Base-by-base conservation (phyloP, 2,888 invertebrate species). In the Mythimna lalbum region DNA sequence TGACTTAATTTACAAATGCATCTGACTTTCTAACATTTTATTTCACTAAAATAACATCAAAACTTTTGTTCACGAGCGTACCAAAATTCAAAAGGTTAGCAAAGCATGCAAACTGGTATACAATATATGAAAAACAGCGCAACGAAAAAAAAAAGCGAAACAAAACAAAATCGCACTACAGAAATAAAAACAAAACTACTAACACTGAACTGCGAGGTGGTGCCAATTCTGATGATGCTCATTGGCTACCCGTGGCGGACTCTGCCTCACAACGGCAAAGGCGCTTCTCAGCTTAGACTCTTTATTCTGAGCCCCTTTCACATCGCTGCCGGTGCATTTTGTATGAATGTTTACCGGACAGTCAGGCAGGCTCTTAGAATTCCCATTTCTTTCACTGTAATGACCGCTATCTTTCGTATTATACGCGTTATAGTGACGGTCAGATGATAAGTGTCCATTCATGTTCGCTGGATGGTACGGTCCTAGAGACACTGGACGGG, bases 161-260 rank as follows among this genome's bases (percentile, higher is more conserved):
- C 72, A 87, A 85, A 86, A 84, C 52, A 71, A 81, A 77, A 73
- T 67, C 66, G 67, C 81, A 84, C 87, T 83, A 85, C 71, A 89
- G n/a, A 89, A 89, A 89, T 86, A 86, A 87, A 89, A 90, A 87
- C 84, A 87, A 86, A 93, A 89, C 96, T 96, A 97, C 97, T 97
- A 97, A 97, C 97, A 97, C 92, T 97, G 97, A 88, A 97, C 97
- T 87, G 97, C 95, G 91, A 97, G 96, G 93, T 96, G 96, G 92
- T 97, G 97, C 96, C 97, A 97, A 93, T 96, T 94, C 86, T 94
- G 93, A 77, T 93, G 93, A 83, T 93, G 93, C 69, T 89, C 90
- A 92, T 90, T 91, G 88, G 88, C 83, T 87, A 88, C 92, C 91
- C 96, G 94, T 91, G 96, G 96, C 92, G 96, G 96, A 93, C 94